Percentiles rank a stretch among this genome's conserved stretches.
Conservation (phyloP, 2,797 vertebrate genomes). For the Steatocranus sp. region DNA sequence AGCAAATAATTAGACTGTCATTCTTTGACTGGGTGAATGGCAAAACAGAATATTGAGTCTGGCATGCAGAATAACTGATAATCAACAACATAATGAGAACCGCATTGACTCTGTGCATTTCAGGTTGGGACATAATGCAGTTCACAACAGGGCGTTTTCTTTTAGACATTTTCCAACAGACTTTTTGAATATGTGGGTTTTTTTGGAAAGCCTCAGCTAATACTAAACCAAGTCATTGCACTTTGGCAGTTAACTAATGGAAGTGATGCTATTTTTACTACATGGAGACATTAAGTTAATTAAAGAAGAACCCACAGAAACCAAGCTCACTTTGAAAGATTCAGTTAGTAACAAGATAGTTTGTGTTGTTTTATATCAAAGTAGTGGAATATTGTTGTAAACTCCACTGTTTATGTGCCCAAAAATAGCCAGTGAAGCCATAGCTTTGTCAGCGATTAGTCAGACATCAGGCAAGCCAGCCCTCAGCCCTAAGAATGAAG, state of each 20-base stretch:
- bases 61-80: constrained; percentile 42
- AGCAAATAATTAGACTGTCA: constrained; percentile 29
- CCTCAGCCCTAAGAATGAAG: constrained; percentile 2
- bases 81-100: constrained; percentile 43
- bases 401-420: background rate
- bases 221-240: background rate
- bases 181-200: background rate
- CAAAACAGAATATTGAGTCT: constrained; percentile 31
- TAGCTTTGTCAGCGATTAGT: constrained; percentile 35
- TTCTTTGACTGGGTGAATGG: constrained; percentile 44
- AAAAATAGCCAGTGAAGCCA: constrained; percentile 7
- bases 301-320: background rate
- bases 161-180: background rate
- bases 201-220: background rate
- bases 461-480: constrained; percentile 26
- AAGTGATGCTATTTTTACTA: constrained; percentile 12
- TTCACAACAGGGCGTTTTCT: background rate
- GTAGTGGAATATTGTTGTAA: background rate
- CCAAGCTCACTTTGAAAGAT: background rate
- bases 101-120: constrained; percentile 11
- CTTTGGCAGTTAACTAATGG: constrained; percentile 23
- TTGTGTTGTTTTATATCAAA: background rate
- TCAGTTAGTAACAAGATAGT: background rate
- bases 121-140: background rate
- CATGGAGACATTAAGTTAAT: background rate